These are phyloP conservation scores for Ramphastos sulfuratus DNA, from an alignment of 2,113 vertebrate species.

Conservation along the genomic window DNA sequence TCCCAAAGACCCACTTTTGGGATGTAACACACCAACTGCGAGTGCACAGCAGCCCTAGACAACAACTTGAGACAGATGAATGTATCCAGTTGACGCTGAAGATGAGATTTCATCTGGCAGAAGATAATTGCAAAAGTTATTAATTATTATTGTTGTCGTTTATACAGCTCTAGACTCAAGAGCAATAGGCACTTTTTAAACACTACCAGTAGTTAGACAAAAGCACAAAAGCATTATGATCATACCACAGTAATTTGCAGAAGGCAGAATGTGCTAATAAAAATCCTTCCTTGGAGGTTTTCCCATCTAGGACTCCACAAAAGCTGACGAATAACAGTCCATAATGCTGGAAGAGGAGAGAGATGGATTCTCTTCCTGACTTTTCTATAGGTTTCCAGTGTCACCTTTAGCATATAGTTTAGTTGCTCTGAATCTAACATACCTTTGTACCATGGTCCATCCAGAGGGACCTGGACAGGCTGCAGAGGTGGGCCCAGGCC, in stretches of 20 bases:
- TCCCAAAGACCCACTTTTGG: constrained; percentile 13
- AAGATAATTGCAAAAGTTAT: constrained; percentile 57
- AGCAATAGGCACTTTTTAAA: constrained; percentile 30
- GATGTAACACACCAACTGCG: constrained; percentile 1
- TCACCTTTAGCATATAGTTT: neutral
- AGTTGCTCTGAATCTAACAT: neutral
- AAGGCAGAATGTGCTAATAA: constrained; percentile 43
- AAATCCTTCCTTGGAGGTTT: neutral
- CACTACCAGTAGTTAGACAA: neutral
- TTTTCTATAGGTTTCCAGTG: neutral
- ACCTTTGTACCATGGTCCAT: neutral
- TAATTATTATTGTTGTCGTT: constrained; percentile 53
- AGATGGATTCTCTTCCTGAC: neutral
- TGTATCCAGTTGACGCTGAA: constrained; percentile 29
- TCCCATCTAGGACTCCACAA: neutral
- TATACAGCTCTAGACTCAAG: constrained; percentile 5
- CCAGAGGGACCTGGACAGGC: no score
- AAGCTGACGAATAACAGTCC: neutral
- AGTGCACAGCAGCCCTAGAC: neutral
- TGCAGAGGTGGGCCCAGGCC: no score
- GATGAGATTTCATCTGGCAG: constrained; percentile 28
- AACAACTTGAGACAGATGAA: constrained; percentile 22
- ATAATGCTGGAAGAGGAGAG: neutral
- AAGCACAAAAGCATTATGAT: neutral
- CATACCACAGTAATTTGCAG: constrained; percentile 12